phyloP scores from a whole-genome alignment of 2,113 vertebrate species.

The Ailurus styani region DNA sequence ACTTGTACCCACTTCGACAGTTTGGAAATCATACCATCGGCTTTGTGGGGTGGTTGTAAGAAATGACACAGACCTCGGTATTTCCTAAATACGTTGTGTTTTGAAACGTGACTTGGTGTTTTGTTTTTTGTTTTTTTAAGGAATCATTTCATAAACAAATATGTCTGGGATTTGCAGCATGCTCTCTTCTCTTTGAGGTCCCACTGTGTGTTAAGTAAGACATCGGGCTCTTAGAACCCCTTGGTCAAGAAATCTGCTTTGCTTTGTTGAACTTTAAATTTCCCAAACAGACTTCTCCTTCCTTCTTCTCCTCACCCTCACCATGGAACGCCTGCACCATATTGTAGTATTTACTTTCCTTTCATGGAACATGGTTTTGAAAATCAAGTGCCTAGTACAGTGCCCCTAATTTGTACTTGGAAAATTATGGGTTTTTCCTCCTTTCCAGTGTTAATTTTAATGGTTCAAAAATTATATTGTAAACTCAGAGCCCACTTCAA shows the following conservation, averaged over 20 bases:
- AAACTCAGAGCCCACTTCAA: background rate
- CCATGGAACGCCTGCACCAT: background rate
- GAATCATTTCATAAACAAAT: background rate
- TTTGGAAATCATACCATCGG: background rate
- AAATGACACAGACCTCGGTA: background rate
- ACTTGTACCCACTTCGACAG: background rate
- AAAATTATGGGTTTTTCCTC: background rate
- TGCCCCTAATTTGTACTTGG: background rate
- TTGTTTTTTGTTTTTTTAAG: background rate
- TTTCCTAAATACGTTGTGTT: background rate
- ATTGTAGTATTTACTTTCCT: background rate
- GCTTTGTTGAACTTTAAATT: background rate
- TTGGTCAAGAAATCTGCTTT: background rate
- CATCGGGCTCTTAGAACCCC: background rate
- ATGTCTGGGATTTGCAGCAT: background rate
- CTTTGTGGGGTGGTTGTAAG: background rate
- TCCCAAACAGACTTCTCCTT: background rate
- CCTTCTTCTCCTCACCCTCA: background rate
- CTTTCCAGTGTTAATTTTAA: conserved; percentile 17
- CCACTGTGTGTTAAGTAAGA: background rate
- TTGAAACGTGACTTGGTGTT: background rate
- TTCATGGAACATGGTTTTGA: background rate
- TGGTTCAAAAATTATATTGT: background rate
- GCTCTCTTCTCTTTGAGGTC: background rate
- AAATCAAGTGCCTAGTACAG: background rate